Percentiles rank a stretch among this genome's conserved stretches.
phyloP scores from a whole-genome alignment of 2,797 vertebrate genomes.

The Chromis chromis region DNA sequence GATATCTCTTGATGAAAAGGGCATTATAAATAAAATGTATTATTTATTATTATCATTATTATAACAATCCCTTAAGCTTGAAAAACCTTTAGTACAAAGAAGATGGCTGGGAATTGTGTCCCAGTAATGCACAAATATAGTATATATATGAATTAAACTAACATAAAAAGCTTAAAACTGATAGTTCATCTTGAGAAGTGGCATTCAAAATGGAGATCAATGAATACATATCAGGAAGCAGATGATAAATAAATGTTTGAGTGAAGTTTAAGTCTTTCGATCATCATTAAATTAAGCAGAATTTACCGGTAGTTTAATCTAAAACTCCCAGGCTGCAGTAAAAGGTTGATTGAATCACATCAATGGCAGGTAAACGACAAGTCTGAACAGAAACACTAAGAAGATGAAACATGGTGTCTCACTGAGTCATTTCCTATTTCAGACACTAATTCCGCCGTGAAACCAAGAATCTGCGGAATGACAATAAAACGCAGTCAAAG shows the following conservation, averaged over 20 bases:
- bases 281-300: background rate
- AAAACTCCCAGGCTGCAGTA: background rate
- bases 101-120: background rate
- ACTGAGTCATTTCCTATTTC: slow-evolving; percentile 77
- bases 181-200: background rate
- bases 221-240: background rate
- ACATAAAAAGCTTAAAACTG: background rate
- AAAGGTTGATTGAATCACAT: background rate
- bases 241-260: background rate
- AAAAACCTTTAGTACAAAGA: too few relatives aligned
- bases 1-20: too few relatives aligned
- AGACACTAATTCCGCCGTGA: slow-evolving; percentile 43
- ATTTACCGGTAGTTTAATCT: too few relatives aligned
- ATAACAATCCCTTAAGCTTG: background rate
- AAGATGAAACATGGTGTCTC: slow-evolving; percentile 36
- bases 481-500: slow-evolving; percentile 50
- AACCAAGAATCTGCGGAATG: slow-evolving; percentile 53
- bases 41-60: too few relatives aligned
- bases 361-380: background rate
- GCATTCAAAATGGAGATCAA: background rate
- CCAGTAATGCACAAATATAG: background rate
- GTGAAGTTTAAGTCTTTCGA: too few relatives aligned
- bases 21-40: too few relatives aligned
- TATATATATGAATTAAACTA: background rate
- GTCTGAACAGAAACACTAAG: background rate